Conservation (phyloP, 2,797 vertebrate species). For the Rhodeus uyekii region DNA sequence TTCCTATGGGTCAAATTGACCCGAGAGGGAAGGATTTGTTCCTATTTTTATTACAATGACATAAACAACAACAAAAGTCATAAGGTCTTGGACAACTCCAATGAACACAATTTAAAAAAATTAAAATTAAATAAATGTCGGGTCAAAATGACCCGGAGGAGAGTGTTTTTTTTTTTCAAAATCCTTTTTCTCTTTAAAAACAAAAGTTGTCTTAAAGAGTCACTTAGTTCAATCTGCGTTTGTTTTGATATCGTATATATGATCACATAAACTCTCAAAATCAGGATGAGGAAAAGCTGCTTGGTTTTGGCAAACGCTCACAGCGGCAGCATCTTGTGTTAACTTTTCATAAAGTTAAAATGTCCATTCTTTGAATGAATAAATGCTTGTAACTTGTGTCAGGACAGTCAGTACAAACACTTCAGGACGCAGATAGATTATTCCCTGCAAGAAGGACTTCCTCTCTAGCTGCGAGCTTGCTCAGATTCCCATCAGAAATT, state of each 20-base stretch:
- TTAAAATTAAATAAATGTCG: no score
- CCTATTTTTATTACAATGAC: no score
- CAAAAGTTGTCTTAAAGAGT: neutral
- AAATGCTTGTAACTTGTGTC: neutral
- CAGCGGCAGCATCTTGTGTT: neutral
- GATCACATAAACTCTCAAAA: neutral
- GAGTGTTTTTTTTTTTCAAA: no score
- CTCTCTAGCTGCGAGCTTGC: constrained; percentile 64
- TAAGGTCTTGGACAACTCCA: no score
- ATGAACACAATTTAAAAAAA: no score
- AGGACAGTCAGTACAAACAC: constrained; percentile 13
- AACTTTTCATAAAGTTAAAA: neutral
- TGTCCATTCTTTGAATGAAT: neutral
- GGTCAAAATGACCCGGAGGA: no score
- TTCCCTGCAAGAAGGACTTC: constrained; percentile 40
- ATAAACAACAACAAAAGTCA: no score
- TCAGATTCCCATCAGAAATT: constrained; percentile 71
- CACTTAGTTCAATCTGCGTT: neutral
- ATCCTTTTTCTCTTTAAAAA: neutral
- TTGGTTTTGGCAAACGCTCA: neutral
- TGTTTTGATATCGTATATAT: neutral
- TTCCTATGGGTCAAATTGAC: no score
- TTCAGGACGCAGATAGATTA: neutral
- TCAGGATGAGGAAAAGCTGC: neutral
- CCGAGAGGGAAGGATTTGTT: no score